Evolutionary conservation across 2,113 vertebrate species (phyloP), one percentile per base, ranked within the genome.

Genomic region (Cyanocitta stelleri): DNA sequence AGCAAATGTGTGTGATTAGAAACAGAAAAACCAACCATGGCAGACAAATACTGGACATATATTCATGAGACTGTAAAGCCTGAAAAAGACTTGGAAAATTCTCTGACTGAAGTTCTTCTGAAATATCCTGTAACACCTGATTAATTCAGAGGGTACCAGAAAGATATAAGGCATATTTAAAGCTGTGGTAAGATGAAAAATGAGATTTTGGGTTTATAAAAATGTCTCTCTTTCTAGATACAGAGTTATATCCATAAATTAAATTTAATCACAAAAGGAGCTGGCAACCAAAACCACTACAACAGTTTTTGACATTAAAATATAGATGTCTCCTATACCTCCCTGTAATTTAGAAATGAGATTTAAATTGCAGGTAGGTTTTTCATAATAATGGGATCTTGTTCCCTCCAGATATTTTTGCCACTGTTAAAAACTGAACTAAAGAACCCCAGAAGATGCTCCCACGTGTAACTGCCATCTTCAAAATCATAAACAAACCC

Each of bases 281-380:
- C 58, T 95, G 80, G 69, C 41, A 94, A 86, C 9, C 63, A 89
- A 74, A 93, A 97, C 30, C 5, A 84, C 74, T 77, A 41, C 26
- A 83, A 63, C 59, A 59, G 13, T 87, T 97, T 94, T 87, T 72
- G 22, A 69, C 67, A 93, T 90, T 93, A 95, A 95, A 68, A 78
- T 62, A 73, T 22, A 46, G 54, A 8, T 20, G 63, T 72, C 55
- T 86, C 56, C 55, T 39, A 30, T 26, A 55, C 9, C 41, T 84
- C 56, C 29, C 21, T 88, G 11, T 77, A 93, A 89, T 74, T 85
- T 49, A 78, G 39, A 92, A 81, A 81, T 55, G 7, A 81, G 27
- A 87, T 61, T 84, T 90, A 77, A 86, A 89, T 35, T 81, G 35
- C 44, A 48, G 16, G 2, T 39, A 48, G 13, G 7, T 35, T 90